Base-by-base conservation (phyloP, 1,140 invertebrate species). In the Teleopsis dalmanni region DNA sequence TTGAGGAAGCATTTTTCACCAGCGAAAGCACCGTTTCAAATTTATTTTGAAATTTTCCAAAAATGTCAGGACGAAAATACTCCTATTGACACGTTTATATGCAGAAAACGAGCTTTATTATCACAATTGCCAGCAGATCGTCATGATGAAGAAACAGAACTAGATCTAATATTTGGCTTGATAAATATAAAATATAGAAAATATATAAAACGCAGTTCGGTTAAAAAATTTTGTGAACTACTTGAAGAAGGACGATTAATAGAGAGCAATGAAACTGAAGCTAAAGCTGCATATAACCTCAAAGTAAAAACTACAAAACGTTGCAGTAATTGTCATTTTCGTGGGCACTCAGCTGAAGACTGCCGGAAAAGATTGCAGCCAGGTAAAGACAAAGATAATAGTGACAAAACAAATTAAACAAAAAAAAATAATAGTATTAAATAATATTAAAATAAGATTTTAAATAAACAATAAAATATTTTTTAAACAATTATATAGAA, bases 21-120 rank as follows among this genome's bases (percentile, higher is more conserved):
- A 19, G 47, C 50, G 2, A 67, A 67, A 42, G 58, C 61, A 29
- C 37, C 56, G 19, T 62, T 67, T 41, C 59, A 67, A 56, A 41
- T 67, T 8, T 67, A 67, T 44, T 57, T 58, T 53, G 61, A 70
- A 47, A 52, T 70, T 45, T 70, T 70, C 44, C 53, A 59, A 16
- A 46, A 52, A 27, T 58, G 55, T 18, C 66, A 70, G 46, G 53
- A 55, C 3, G 59, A 65, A 29, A 10, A 4, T n/a, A 57, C 55
- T 5, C 47, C 45, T 35, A 66, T 69, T 19, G 61, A 69, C 29
- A 60, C 58, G n/a, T 69, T 67, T 40, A 54, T 69, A 11, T 57
- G 65, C 1, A 52, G 56, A 27, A 62, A 65, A 38, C 53, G 65
- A 13, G 65, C 65, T 1, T 44, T 69, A 25, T 51, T 70, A 19